phyloP scores from a whole-genome alignment of 2,113 vertebrate species.

The Rhinopomastus cyanomelas region DNA sequence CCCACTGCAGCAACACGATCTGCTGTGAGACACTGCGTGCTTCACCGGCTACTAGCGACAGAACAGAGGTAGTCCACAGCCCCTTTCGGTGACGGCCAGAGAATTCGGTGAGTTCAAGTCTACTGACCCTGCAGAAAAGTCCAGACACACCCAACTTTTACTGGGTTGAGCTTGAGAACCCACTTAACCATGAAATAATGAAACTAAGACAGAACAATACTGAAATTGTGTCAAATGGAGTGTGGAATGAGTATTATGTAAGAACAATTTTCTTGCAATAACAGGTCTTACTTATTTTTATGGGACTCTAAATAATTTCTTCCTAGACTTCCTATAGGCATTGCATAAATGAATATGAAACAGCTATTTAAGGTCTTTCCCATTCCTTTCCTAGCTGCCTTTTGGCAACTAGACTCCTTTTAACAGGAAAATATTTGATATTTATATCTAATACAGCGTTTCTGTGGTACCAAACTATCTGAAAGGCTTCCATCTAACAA shows the following conservation, averaged over 20 bases:
- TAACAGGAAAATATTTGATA: neutral
- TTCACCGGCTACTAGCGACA: neutral
- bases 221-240: conserved; percentile 44
- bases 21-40: neutral
- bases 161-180: neutral
- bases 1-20: neutral
- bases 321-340: neutral
- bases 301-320: conserved; percentile 38
- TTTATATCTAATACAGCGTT: neutral
- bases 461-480: conserved; percentile 5
- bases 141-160: neutral
- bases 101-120: neutral
- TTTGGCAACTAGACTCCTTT: neutral
- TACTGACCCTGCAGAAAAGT: neutral
- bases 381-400: neutral
- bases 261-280: conserved; percentile 27
- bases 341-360: conserved; percentile 44
- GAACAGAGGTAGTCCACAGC: neutral
- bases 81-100: neutral
- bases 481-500: neutral
- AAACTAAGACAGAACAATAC: neutral
- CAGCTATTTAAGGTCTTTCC: neutral
- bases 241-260: conserved; percentile 35
- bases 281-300: conserved; percentile 57
- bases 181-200: conserved; percentile 29